These are phyloP conservation scores for Porphyrio hochstetteri DNA, from an alignment of 2,113 vertebrate species.

Conservation along the genomic window DNA sequence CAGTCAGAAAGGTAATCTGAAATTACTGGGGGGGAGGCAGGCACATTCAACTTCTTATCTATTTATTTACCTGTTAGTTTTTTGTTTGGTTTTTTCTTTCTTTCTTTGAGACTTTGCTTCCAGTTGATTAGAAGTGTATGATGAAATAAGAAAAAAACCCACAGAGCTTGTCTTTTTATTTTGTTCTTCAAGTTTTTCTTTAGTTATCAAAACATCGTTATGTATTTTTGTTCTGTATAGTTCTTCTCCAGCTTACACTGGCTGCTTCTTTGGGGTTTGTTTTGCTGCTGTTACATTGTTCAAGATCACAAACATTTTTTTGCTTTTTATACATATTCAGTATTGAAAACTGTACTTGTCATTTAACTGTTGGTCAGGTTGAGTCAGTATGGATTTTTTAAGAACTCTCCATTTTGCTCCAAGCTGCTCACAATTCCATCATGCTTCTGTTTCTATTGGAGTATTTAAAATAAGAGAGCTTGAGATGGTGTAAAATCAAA, in stretches of 20 bases:
- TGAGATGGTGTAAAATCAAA: not conserved
- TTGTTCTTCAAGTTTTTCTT: not conserved
- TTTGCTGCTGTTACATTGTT: not conserved
- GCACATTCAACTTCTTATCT: not conserved
- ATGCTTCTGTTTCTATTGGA: not conserved
- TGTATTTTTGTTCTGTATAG: not conserved
- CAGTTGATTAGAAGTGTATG: not conserved
- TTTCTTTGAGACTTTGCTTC: not conserved
- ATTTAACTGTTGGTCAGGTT: not conserved
- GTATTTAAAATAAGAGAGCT: not conserved
- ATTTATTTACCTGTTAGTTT: not conserved
- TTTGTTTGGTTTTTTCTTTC: not conserved
- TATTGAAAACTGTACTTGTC: not conserved
- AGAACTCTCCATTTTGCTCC: not conserved
- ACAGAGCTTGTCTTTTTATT: not conserved
- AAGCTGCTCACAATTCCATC: not conserved
- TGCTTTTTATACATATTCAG: not conserved
- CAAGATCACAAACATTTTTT: not conserved
- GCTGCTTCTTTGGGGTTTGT: not conserved
- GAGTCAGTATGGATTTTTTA: not conserved
- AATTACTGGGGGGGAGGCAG: not conserved
- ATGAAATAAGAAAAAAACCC: too few species aligned
- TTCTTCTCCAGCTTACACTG: not conserved
- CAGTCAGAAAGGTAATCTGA: constrained; percentile 91
- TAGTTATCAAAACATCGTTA: not conserved